Evolutionary conservation across 2,113 vertebrate genomes (phyloP).

Genomic region (Solenodon paradoxus): DNA sequence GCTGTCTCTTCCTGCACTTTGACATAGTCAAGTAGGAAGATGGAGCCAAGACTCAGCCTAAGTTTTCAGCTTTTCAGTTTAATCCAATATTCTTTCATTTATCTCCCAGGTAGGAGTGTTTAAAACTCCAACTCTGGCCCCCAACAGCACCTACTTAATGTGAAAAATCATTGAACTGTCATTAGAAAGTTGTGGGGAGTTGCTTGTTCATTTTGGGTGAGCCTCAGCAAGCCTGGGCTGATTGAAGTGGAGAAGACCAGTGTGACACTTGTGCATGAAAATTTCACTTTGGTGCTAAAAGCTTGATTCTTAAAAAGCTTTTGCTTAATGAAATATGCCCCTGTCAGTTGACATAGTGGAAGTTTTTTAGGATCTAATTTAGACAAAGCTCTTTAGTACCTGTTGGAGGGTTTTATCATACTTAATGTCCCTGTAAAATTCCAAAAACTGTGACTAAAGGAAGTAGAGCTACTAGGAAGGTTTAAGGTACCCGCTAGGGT

Average conservation of each 20-base stretch:
- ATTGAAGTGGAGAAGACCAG: background rate
- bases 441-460: background rate
- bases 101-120: background rate
- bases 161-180: background rate
- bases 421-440: background rate
- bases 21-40: background rate
- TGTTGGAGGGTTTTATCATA: background rate
- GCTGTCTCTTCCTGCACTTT: background rate
- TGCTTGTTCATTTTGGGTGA: background rate
- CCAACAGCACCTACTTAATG: background rate
- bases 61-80: background rate
- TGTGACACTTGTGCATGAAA: constrained; percentile 4
- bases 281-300: background rate
- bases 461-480: background rate
- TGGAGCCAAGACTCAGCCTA: background rate
- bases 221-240: background rate
- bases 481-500: background rate
- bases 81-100: background rate
- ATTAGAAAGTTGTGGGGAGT: background rate
- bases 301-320: background rate
- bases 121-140: background rate
- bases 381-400: background rate
- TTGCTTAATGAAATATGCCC: background rate
- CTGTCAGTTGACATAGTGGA: background rate
- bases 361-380: background rate